Base-by-base conservation (phyloP, 2,888 invertebrate species). In the Drosophila borealis region DNA sequence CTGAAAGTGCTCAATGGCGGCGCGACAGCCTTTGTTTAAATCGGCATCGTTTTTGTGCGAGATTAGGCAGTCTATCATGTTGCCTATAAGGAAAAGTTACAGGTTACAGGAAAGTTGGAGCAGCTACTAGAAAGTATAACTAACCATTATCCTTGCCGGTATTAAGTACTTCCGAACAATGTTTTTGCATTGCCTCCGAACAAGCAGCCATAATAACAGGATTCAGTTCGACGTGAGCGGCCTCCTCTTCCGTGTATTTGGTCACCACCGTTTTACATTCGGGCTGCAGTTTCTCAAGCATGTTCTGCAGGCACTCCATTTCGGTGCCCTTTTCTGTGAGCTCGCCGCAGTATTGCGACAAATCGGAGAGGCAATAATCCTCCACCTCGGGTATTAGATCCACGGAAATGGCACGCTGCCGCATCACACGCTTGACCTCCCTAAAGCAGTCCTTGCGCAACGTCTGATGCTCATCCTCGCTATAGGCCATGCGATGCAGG, bases 1-100 rank as follows among this genome's bases (percentile, higher is more conserved):
- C 93, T 99, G 99, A 90, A 98, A 98, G 93, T 99, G 99, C 93
- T 99, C 99, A 53, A 99, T 96, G 69, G 98, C 98, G 39, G 97
- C 97, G 74, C 96, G 94, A 92, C 99, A 99, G 92, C 98, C 96
- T 17, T 95, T 94, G 85, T 96, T 95, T 88, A 97, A 94, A 87
- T 96, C 95, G 5, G 96, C 95, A 84, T 97, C 96, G 91, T 97
- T 97, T 93, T 99, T 99, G 91, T 98, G 96, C 39, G 95, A 93
- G 64, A 99, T 97, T 55, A 99, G 94, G 92, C 99, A 99, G 68
- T 98, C 97, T 96, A 99, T 96, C 81, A 98, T 94, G 81, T 98
- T 97, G 63, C 97, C 92, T 91, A 8, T 4, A 6, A 9, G 5
- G 11, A 29, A 33, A 13, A 29, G 17, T 46, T 9, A 19, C 10